A percentile compares a stretch with the other conserved stretches of the same genome.
These are phyloP conservation scores for Melanerpes aurifrons DNA, from an alignment of 2,113 vertebrate species.

Conservation along the genomic window DNA sequence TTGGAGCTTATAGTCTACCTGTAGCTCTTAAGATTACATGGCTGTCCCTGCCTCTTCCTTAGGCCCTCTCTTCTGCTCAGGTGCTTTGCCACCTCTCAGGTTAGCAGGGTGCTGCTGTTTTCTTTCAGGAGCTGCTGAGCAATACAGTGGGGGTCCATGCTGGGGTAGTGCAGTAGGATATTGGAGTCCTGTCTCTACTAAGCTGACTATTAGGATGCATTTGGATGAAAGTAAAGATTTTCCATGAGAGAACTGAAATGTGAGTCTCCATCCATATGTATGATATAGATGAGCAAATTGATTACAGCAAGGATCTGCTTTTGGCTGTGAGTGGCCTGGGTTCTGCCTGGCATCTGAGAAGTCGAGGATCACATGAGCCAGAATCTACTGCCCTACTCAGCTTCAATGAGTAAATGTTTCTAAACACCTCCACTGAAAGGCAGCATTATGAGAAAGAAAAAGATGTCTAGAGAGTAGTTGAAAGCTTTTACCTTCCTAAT, in stretches of 20 bases:
- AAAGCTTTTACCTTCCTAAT: slow-evolving; percentile 52
- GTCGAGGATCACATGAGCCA: background rate
- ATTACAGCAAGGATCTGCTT: background rate
- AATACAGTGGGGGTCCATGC: fast-evolving
- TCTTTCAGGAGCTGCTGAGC: fast-evolving
- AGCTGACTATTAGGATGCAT: fast-evolving
- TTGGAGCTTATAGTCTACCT: background rate
- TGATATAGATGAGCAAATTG: background rate
- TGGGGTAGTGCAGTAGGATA: background rate
- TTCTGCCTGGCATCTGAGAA: background rate
- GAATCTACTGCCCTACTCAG: background rate
- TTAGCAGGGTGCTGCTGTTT: background rate
- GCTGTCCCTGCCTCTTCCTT: background rate
- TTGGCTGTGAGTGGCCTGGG: background rate
- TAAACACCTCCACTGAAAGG: background rate
- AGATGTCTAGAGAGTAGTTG: background rate
- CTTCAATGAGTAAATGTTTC: background rate
- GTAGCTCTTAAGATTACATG: background rate
- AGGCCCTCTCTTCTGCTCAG: fast-evolving
- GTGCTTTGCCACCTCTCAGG: background rate
- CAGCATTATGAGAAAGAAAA: slow-evolving; percentile 2
- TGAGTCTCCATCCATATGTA: background rate
- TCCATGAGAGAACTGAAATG: background rate
- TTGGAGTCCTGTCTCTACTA: background rate
- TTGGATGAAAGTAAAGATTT: background rate